Conservation (phyloP, 2,797 vertebrate genomes). For the Cuniculus paca region DNA sequence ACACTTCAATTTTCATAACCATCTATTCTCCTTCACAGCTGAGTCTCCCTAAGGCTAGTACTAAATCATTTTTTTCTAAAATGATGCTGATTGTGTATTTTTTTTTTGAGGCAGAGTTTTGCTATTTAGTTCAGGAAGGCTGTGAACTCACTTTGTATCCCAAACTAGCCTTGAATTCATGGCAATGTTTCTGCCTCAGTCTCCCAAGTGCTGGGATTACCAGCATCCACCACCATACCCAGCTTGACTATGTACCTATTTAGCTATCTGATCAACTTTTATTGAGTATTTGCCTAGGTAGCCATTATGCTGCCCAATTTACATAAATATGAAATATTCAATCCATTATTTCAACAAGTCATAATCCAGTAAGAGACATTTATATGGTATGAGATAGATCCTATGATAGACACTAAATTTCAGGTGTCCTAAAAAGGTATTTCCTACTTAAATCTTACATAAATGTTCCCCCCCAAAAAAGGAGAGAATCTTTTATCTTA, state of each 20-base stretch:
- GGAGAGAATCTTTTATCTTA: background rate
- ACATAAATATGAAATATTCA: background rate
- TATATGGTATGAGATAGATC: background rate
- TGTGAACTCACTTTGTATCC: background rate
- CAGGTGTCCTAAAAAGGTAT: background rate
- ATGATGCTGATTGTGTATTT: background rate
- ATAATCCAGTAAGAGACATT: background rate
- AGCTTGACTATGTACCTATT: background rate
- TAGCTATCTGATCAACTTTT: slow-evolving; percentile 1
- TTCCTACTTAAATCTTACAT: background rate
- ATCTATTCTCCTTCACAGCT: background rate
- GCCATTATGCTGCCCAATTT: background rate
- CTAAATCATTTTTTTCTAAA: background rate
- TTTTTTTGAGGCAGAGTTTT: background rate
- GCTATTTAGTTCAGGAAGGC: background rate
- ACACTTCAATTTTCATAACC: background rate
- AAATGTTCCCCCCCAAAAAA: slow-evolving; percentile 9
- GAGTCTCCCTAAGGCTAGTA: background rate
- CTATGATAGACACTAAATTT: background rate
- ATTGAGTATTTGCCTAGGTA: background rate
- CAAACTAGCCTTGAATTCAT: background rate
- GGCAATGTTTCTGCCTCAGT: background rate
- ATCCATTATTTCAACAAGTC: background rate
- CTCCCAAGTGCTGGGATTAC: background rate
- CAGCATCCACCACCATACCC: background rate